Percentiles rank a stretch among this genome's conserved stretches.
Conservation (phyloP, 2,113 vertebrate genomes). For the Rallus limicola region DNA sequence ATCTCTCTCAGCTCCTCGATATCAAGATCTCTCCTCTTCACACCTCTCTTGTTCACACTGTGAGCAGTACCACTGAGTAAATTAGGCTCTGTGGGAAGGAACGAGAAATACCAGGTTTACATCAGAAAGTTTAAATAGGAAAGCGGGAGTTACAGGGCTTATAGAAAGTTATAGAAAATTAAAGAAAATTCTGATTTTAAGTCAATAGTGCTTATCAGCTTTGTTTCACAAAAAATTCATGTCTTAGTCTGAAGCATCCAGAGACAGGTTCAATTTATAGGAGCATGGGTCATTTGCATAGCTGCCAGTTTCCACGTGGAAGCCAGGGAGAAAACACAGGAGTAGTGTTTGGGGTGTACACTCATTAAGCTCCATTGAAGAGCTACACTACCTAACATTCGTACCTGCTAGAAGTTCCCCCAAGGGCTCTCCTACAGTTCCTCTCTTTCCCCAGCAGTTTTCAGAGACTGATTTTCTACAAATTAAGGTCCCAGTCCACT, state of each 20-base stretch:
- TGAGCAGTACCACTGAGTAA: slow-evolving; percentile 96
- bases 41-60: slow-evolving; percentile 97
- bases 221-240: neutral
- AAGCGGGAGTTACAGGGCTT: neutral
- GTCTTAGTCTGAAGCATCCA: neutral
- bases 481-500: neutral
- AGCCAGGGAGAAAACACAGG: neutral
- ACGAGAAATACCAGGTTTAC: neutral
- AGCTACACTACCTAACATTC: neutral
- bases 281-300: rapidly evolving
- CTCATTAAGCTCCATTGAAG: neutral
- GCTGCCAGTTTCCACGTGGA: neutral
- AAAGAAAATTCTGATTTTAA: neutral
- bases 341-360: neutral
- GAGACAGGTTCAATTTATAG: neutral
- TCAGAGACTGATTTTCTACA: neutral
- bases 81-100: slow-evolving; percentile 88
- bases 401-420: neutral
- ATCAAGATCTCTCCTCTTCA: slow-evolving; percentile 95
- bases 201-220: neutral
- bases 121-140: neutral
- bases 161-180: neutral
- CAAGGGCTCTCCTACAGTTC: neutral
- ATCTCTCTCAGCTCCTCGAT: slow-evolving; percentile 95
- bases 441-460: neutral